Percentiles rank a stretch among this genome's conserved stretches.
Evolutionary conservation across 2,888 invertebrate species (phyloP).

Genomic region (Cryptus armator): DNA sequence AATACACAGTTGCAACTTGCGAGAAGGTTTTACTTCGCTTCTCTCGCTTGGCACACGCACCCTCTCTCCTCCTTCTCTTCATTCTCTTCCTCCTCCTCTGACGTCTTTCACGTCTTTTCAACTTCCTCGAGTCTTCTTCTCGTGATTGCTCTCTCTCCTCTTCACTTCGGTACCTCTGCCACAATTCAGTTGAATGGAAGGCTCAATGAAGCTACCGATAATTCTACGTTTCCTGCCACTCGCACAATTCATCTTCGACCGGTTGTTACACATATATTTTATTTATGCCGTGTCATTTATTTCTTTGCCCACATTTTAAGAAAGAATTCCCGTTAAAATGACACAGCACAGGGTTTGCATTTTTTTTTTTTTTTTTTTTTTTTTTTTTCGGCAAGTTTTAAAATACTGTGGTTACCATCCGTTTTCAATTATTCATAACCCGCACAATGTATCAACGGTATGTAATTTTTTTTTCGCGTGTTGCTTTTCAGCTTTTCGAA

Average conservation of each 20-base stretch:
- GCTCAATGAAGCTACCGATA: slow-evolving; percentile 35
- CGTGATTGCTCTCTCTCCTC: slow-evolving; percentile 19
- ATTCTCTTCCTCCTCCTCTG: background rate
- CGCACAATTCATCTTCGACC: slow-evolving; percentile 19
- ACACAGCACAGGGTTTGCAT: background rate
- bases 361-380: background rate
- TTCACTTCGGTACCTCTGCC: slow-evolving; percentile 18
- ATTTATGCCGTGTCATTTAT: background rate
- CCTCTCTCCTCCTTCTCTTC: background rate
- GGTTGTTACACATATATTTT: background rate
- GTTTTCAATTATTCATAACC: slow-evolving; percentile 25
- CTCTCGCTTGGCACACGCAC: slow-evolving; percentile 1
- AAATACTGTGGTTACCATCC: background rate
- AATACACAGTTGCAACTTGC: slow-evolving; percentile 12
- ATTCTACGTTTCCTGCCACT: slow-evolving; percentile 34
- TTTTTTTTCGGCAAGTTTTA: background rate
- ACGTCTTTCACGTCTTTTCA: background rate
- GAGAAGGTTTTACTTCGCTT: background rate
- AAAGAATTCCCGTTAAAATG: background rate
- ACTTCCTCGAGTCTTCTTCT: slow-evolving; percentile 20
- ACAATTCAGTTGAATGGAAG: background rate
- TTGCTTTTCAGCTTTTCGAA: too few relatives aligned
- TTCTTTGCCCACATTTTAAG: background rate
- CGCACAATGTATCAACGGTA: slow-evolving; percentile 24
- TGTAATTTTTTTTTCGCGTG: too few relatives aligned